A percentile compares a stretch with the other conserved stretches of the same genome.
Evolutionary conservation across 2,797 vertebrate genomes (phyloP).

Genomic region (Erethizon dorsatum): DNA sequence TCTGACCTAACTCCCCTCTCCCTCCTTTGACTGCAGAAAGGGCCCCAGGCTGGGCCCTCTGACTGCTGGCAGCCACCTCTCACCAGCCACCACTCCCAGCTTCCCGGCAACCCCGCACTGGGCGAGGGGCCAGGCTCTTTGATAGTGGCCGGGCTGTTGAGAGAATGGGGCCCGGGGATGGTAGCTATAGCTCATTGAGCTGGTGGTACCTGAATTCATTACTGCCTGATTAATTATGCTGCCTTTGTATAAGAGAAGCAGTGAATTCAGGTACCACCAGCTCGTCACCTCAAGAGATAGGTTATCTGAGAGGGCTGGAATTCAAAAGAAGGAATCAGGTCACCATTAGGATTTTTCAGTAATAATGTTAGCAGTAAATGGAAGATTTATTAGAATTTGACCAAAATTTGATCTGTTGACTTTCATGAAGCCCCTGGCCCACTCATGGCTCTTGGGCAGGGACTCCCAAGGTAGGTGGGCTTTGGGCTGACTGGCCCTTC

Average conservation of each 20-base stretch:
- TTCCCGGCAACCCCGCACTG: slow-evolving; percentile 41
- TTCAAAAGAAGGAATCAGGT: slow-evolving; percentile 76
- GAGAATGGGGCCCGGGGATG: slow-evolving; percentile 52
- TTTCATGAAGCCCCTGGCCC: neutral
- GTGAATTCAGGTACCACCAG: slow-evolving; percentile 86
- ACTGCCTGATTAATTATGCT: slow-evolving; percentile 88
- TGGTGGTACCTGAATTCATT: no score
- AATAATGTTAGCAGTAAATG: slow-evolving; percentile 51
- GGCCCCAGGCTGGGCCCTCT: neutral
- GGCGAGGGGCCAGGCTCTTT: slow-evolving; percentile 41
- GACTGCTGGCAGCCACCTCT: neutral
- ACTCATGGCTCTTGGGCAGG: neutral
- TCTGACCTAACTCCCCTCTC: neutral
- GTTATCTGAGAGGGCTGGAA: slow-evolving; percentile 78
- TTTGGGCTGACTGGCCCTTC: neutral
- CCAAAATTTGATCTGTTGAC: neutral
- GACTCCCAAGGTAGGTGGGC: neutral
- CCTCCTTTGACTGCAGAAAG: neutral
- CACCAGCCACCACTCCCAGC: neutral
- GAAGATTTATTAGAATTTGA: slow-evolving; percentile 66
- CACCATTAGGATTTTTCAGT: slow-evolving; percentile 54
- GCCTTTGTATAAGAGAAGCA: slow-evolving; percentile 82
- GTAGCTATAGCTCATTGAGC: slow-evolving; percentile 77
- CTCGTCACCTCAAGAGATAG: slow-evolving; percentile 85
- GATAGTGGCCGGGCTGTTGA: slow-evolving; percentile 61